These are phyloP conservation scores for Brachylomia viminalis DNA, from an alignment of 2,888 invertebrate species.

Conservation along the genomic window DNA sequence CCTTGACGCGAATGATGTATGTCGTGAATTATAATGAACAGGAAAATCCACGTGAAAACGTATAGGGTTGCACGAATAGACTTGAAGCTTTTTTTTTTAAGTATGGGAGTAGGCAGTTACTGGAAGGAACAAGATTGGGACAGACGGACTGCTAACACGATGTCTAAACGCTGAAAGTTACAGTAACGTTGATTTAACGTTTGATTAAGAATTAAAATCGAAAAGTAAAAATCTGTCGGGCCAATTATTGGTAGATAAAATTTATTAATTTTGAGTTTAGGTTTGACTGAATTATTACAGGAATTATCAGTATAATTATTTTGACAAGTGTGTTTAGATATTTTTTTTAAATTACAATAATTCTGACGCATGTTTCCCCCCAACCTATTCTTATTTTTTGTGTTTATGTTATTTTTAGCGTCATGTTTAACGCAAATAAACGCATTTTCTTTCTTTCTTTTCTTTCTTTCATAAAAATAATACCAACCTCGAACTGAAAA, in stretches of 20 bases:
- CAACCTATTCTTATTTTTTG: too few species aligned
- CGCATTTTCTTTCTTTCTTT: too few species aligned
- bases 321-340: neutral
- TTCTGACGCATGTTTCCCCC: too few species aligned
- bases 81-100: slow-evolving; percentile 15
- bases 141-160: neutral
- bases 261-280: neutral
- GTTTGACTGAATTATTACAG: neutral
- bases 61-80: slow-evolving; percentile 46
- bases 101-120: too few species aligned
- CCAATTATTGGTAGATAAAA: neutral
- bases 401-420: too few species aligned
- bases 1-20: slow-evolving; percentile 59
- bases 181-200: neutral
- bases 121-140: neutral
- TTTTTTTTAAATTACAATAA: neutral
- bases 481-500: neutral
- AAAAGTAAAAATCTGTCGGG: neutral
- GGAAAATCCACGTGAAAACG: slow-evolving; percentile 47
- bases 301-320: neutral
- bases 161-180: neutral
- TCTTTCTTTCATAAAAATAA: too few species aligned
- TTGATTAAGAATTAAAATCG: neutral
- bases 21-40: slow-evolving; percentile 48
- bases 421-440: too few species aligned